Evolutionary conservation across 1,140 invertebrate species (phyloP).

Genomic region (Conus ventricosus): DNA sequence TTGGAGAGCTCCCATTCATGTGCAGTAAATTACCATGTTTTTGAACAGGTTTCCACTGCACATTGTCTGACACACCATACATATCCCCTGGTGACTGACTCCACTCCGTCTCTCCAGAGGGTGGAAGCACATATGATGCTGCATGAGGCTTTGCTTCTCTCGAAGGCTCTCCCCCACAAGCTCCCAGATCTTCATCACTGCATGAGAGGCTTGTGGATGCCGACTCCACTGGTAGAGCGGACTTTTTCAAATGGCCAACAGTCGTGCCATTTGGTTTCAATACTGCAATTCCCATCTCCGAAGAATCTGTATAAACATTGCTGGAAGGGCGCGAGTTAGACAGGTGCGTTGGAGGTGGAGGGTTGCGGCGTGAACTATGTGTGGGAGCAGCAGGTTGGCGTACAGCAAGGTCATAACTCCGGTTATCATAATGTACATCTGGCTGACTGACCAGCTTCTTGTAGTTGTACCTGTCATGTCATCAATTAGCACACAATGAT

Average conservation of each 20-base stretch:
- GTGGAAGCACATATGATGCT: not conserved
- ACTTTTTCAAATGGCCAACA: not conserved
- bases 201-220: not conserved
- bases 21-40: not conserved
- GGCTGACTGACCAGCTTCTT: slow-evolving; percentile 2
- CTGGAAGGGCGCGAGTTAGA: not conserved
- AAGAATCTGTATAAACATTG: not conserved
- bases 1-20: not conserved
- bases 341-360: not conserved
- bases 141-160: not conserved
- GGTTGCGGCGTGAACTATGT: not conserved
- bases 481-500: too few species aligned
- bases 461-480: not conserved
- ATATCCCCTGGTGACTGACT: not conserved
- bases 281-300: not conserved
- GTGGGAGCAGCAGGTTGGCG: not conserved
- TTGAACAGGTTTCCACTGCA: not conserved
- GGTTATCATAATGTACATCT: not conserved
- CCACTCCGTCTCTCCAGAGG: not conserved
- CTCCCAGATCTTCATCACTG: slow-evolving; percentile 3
- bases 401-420: not conserved
- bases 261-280: not conserved
- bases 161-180: not conserved
- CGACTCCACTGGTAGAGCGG: not conserved
- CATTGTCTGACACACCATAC: not conserved